phyloP scores from a whole-genome alignment of 2,113 vertebrate genomes.

The Piaya cayana region DNA sequence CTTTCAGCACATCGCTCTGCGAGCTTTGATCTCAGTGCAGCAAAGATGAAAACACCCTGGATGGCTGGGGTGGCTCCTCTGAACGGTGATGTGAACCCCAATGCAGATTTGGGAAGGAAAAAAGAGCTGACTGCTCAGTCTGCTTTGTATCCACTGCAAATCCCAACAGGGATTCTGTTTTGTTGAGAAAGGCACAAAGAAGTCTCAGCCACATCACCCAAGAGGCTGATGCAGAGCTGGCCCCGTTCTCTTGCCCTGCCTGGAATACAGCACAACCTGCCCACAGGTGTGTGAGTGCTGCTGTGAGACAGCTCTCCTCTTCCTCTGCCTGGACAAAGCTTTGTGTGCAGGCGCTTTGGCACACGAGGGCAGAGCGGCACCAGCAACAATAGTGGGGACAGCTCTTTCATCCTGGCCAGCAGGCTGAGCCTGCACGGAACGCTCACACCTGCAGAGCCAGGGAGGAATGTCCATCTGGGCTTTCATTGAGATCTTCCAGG shows the following conservation, averaged over 20 bases:
- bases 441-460: background rate
- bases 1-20: background rate
- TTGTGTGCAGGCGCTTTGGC: background rate
- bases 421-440: background rate
- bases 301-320: background rate
- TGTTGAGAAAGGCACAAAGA: background rate
- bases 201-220: background rate
- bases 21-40: background rate
- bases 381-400: background rate
- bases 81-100: background rate
- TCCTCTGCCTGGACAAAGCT: background rate
- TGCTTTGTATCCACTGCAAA: background rate
- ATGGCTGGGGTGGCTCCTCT: background rate
- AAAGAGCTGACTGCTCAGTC: background rate
- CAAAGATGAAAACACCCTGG: background rate
- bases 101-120: background rate
- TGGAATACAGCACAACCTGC: background rate
- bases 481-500: background rate
- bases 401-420: background rate
- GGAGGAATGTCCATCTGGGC: background rate
- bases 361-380: background rate
- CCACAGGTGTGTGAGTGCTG: background rate
- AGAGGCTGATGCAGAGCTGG: background rate
- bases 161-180: background rate
- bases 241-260: background rate